A percentile compares a stretch with the other conserved stretches of the same genome.
phyloP scores from a whole-genome alignment of 2,797 vertebrate species.

The Megaceryle alcyon region DNA sequence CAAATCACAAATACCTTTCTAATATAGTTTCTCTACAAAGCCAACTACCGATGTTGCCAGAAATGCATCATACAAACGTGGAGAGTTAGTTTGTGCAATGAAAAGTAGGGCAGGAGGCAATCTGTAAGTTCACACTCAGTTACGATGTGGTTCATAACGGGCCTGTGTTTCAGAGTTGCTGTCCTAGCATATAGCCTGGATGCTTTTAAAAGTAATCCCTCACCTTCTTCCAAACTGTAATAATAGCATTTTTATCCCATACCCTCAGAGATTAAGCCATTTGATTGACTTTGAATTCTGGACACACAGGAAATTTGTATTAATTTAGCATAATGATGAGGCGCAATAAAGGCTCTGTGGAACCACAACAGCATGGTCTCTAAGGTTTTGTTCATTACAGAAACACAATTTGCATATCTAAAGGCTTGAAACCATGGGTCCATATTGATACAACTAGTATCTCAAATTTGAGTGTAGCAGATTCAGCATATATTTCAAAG shows the following conservation, averaged over 20 bases:
- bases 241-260: conserved; percentile 60
- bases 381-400: conserved; percentile 65
- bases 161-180: conserved; percentile 42
- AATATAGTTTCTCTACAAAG: neutral
- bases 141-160: neutral
- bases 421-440: conserved; percentile 72
- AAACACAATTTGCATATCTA: conserved; percentile 68
- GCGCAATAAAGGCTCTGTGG: conserved; percentile 59
- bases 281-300: conserved; percentile 73
- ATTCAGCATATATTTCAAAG: conserved; percentile 73
- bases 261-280: conserved; percentile 64
- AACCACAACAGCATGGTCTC: conserved; percentile 64
- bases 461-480: conserved; percentile 73
- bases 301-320: conserved; percentile 76
- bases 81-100: neutral
- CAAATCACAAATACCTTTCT: conserved; percentile 61
- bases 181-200: conserved; percentile 18
- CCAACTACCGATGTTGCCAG: conserved; percentile 14
- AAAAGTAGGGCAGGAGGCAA: conserved; percentile 41
- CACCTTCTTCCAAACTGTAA: conserved; percentile 52
- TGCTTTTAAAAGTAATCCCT: conserved; percentile 40
- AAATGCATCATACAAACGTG: neutral
- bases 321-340: conserved; percentile 75
- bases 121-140: neutral
- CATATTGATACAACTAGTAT: conserved; percentile 73